phyloP scores from a whole-genome alignment of 2,113 vertebrate genomes.

The Colaptes auratus region DNA sequence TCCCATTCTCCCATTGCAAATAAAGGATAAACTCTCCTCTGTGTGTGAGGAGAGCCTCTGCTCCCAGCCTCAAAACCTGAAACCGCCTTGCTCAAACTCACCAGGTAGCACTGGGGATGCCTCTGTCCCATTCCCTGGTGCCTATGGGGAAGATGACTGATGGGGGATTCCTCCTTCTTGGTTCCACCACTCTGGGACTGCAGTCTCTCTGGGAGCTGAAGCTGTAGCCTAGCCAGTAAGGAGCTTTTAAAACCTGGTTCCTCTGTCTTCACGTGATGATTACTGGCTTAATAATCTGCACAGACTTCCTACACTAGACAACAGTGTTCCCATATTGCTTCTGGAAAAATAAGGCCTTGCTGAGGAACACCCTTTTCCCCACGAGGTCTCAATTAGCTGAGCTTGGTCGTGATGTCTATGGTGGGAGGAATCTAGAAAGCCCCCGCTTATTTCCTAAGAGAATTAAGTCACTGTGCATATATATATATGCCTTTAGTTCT shows the following conservation, averaged over 20 bases:
- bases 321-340: neutral
- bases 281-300: constrained; percentile 43
- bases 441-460: neutral
- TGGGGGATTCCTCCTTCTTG: neutral
- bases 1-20: neutral
- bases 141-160: neutral
- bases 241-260: constrained; percentile 81
- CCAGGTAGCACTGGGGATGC: constrained; percentile 21
- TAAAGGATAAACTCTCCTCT: neutral
- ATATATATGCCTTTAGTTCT: constrained; percentile 23
- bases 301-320: constrained; percentile 38
- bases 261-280: constrained; percentile 81
- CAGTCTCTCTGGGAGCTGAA: neutral
- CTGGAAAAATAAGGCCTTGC: constrained; percentile 35
- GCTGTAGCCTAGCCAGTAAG: constrained; percentile 51
- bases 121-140: constrained; percentile 48
- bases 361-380: constrained; percentile 17
- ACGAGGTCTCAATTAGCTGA: constrained; percentile 22
- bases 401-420: neutral
- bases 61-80: neutral
- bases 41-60: neutral
- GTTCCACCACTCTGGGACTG: neutral
- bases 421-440: constrained; percentile 54
- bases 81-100: constrained; percentile 28
- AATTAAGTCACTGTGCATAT: constrained; percentile 41